Percentiles rank a stretch among this genome's conserved stretches.
phyloP scores from a whole-genome alignment of 2,113 vertebrate genomes.

The Petaurus breviceps region DNA sequence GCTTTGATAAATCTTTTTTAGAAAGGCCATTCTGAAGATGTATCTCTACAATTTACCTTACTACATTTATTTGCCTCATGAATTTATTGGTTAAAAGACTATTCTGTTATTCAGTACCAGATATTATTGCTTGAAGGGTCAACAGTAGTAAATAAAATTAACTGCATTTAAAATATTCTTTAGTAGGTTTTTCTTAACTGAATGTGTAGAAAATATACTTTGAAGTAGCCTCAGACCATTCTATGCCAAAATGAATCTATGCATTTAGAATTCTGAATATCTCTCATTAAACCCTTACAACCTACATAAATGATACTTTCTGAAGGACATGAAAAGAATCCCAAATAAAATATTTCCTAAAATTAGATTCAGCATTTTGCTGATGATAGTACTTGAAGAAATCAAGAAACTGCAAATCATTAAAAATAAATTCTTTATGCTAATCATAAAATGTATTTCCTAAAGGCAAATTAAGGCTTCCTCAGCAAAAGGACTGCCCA shows the following conservation, averaged over 20 bases:
- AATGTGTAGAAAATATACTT: background rate
- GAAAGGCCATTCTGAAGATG: conserved; percentile 50
- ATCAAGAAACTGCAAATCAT: background rate
- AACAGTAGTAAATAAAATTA: conserved; percentile 48
- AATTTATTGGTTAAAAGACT: conserved; percentile 54
- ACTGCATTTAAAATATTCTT: conserved; percentile 50
- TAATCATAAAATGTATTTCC: background rate
- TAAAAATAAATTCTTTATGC: background rate
- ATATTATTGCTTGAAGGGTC: conserved; percentile 47
- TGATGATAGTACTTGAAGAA: background rate
- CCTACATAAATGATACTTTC: conserved; percentile 12
- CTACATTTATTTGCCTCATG: conserved; percentile 46
- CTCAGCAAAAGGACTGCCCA: background rate
- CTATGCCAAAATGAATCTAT: conserved; percentile 11
- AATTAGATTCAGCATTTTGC: background rate
- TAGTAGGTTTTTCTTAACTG: conserved; percentile 33
- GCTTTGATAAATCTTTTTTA: conserved; percentile 46
- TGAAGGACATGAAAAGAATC: conserved; percentile 2
- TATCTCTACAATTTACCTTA: conserved; percentile 44
- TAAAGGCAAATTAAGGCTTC: background rate
- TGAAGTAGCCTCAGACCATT: background rate
- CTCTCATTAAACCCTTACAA: background rate
- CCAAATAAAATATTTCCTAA: background rate
- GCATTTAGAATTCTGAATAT: background rate
- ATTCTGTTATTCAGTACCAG: conserved; percentile 36